phyloP scores from a whole-genome alignment of 2,888 invertebrate species.

The Drosophila testacea region DNA sequence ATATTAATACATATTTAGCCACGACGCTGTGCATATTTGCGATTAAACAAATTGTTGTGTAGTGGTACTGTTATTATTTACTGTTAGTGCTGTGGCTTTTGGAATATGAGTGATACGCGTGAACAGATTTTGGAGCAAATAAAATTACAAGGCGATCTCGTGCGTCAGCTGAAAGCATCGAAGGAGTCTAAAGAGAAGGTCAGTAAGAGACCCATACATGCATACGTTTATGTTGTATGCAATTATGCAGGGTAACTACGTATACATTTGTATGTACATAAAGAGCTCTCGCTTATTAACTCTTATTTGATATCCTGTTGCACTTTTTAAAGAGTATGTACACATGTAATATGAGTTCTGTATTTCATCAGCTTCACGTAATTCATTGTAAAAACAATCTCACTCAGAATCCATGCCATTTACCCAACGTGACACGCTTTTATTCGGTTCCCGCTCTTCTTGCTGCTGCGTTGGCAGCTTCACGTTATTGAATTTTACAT shows the following conservation, averaged over 20 bases:
- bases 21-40: slow-evolving; percentile 25
- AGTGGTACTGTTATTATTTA: slow-evolving; percentile 23
- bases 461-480: slow-evolving; percentile 33
- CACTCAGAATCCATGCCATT: background rate
- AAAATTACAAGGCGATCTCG: slow-evolving; percentile 91
- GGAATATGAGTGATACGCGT: slow-evolving; percentile 85
- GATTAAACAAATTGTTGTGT: slow-evolving; percentile 25
- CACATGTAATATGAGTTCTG: slow-evolving; percentile 30
- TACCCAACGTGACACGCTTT: slow-evolving; percentile 25
- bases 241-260: slow-evolving; percentile 3
- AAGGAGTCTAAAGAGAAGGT: slow-evolving; percentile 93
- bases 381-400: slow-evolving; percentile 1
- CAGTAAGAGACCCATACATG: slow-evolving; percentile 40
- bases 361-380: slow-evolving; percentile 51
- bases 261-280: background rate
- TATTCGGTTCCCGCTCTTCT: slow-evolving; percentile 17
- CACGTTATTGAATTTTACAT: slow-evolving; percentile 44
- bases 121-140: slow-evolving; percentile 87
- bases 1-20: slow-evolving; percentile 17
- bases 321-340: slow-evolving; percentile 12
- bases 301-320: slow-evolving; percentile 36
- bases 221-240: slow-evolving; percentile 6
- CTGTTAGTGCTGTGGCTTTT: slow-evolving; percentile 43
- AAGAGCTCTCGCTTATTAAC: background rate
- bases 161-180: slow-evolving; percentile 92